Percentiles rank a stretch among this genome's conserved stretches.
Conservation (phyloP, 2,888 invertebrate genomes). For the Drosophila borealis region DNA sequence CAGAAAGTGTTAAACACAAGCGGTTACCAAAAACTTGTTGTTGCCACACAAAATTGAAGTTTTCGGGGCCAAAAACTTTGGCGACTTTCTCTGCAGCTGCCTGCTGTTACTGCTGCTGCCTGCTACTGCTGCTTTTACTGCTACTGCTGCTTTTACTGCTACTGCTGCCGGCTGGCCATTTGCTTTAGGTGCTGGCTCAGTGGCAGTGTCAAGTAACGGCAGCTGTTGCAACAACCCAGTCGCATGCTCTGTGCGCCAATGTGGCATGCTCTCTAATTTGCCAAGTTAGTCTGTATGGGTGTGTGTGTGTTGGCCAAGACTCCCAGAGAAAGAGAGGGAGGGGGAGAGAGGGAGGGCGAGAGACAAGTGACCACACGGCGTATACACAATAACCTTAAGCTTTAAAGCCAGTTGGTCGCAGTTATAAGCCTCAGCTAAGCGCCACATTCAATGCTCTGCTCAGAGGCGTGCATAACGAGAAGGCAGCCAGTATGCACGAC, state of each 20-base stretch:
- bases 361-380: conserved; percentile 9
- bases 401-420: not conserved
- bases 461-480: not conserved
- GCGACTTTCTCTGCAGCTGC: conserved; percentile 26
- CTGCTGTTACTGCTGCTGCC: conserved; percentile 12
- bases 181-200: not conserved
- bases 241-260: conserved; percentile 8
- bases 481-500: not conserved
- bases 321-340: not conserved
- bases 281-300: conserved; percentile 7
- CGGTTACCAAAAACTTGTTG: conserved; percentile 54
- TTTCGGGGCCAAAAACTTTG: conserved; percentile 45
- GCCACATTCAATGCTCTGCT: not conserved
- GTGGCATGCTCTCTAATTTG: conserved; percentile 32
- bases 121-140: conserved; percentile 1
- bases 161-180: conserved; percentile 7
- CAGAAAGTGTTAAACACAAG: conserved; percentile 57
- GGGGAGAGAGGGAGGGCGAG: not conserved
- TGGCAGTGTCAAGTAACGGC: conserved; percentile 55
- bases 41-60: conserved; percentile 64
- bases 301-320: conserved; percentile 5
- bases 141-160: conserved; percentile 1
- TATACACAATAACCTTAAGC: conserved; percentile 2
- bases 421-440: not conserved
- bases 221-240: conserved; percentile 51